Evolutionary conservation across 2,888 invertebrate species (phyloP).

Genomic region (Embidobia sp.): DNA sequence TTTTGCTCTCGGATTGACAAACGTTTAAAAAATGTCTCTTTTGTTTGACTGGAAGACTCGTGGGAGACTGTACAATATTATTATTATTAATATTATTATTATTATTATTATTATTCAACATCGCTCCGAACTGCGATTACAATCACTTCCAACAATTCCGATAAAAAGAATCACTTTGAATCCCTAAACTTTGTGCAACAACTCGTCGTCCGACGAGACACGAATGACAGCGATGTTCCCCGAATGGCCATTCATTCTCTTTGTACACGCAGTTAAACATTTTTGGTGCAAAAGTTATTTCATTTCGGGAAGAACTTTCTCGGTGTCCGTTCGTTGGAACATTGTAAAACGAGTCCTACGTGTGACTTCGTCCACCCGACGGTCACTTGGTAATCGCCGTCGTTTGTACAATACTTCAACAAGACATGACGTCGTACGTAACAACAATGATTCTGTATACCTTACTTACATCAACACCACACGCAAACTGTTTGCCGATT

Average conservation of each 20-base stretch:
- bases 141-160: conserved; percentile 38
- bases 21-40: conserved; percentile 17
- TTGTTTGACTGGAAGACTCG: conserved; percentile 29
- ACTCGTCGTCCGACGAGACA: conserved; percentile 27
- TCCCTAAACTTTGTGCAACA: conserved; percentile 46
- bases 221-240: conserved; percentile 37
- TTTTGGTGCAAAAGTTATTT: conserved; percentile 68
- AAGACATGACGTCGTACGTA: too few relatives aligned
- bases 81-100: too few relatives aligned
- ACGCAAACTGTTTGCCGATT: too few relatives aligned
- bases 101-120: too few relatives aligned
- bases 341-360: too few relatives aligned
- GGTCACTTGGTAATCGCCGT: too few relatives aligned
- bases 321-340: conserved; percentile 20
- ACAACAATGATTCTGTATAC: too few relatives aligned
- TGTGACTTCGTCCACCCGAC: too few relatives aligned
- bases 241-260: conserved; percentile 49
- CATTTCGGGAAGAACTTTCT: conserved; percentile 68
- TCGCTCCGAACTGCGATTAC: not conserved
- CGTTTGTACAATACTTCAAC: too few relatives aligned
- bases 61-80: conserved; percentile 30
- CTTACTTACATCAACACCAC: too few relatives aligned
- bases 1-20: conserved; percentile 10
- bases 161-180: conserved; percentile 2
- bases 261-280: conserved; percentile 49